Evolutionary conservation across 2,888 invertebrate species (phyloP).

Genomic region (Cactoblastis cactorum): DNA sequence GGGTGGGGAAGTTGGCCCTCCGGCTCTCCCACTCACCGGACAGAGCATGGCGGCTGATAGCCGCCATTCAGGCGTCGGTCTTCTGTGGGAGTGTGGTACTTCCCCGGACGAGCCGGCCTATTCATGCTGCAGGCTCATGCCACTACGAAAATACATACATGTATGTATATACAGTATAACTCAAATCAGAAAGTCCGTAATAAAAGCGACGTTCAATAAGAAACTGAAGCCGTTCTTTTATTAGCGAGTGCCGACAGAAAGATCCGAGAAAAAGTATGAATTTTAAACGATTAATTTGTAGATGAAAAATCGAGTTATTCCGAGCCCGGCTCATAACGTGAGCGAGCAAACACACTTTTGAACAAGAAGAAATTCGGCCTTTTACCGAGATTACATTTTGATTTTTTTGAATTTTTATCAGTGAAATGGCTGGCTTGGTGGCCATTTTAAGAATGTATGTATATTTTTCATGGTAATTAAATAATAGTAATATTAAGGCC

Average conservation of each 20-base stretch:
- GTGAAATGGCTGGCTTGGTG: background rate
- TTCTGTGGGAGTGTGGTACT: too few species aligned
- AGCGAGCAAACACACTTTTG: slow-evolving; percentile 49
- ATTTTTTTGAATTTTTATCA: slow-evolving; percentile 12
- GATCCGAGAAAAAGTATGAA: slow-evolving; percentile 47
- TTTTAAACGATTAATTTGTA: slow-evolving; percentile 71
- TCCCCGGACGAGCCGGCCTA: too few species aligned
- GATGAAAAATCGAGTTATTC: slow-evolving; percentile 60
- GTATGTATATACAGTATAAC: too few species aligned
- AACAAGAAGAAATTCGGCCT: slow-evolving; percentile 4
- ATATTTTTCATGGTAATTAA: too few species aligned
- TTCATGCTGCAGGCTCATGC: too few species aligned
- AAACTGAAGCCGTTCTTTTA: slow-evolving; percentile 19
- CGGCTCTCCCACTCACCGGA: too few species aligned
- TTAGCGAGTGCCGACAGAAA: slow-evolving; percentile 22
- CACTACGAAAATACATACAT: too few species aligned
- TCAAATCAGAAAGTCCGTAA: background rate
- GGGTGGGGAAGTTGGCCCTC: too few species aligned
- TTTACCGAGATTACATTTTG: slow-evolving; percentile 12
- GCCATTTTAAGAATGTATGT: slow-evolving; percentile 6
- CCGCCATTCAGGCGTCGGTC: too few species aligned
- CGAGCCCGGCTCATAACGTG: slow-evolving; percentile 50
- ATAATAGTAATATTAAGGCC: too few species aligned
- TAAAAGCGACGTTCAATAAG: background rate
- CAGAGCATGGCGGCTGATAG: too few species aligned